Conservation (phyloP, 2,888 invertebrate species). For the Psylliodes chrysocephalus region DNA sequence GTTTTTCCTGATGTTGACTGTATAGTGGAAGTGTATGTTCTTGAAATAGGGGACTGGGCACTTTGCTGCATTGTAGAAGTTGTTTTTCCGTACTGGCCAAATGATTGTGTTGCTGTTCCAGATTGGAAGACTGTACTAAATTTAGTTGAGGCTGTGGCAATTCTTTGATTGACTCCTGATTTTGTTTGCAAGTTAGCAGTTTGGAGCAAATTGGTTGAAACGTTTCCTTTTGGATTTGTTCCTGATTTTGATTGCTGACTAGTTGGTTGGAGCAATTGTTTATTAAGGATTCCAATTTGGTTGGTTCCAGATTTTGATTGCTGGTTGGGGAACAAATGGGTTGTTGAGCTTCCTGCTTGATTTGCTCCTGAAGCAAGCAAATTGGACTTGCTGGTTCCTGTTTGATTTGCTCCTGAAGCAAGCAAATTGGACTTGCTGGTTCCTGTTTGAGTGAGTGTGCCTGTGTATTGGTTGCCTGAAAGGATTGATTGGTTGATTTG, state of each 20-base stretch:
- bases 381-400: not conserved
- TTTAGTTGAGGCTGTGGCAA: not conserved
- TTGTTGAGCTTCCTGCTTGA: not conserved
- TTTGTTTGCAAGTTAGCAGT: not conserved
- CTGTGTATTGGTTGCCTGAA: not conserved
- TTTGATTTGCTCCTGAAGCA: too few species aligned
- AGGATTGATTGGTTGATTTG: not conserved
- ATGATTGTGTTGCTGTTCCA: constrained; percentile 14
- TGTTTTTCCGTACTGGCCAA: constrained; percentile 2
- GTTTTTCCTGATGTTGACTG: constrained; percentile 8
- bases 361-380: not conserved
- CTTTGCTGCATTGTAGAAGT: constrained; percentile 6
- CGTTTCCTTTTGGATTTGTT: not conserved
- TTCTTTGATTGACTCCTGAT: constrained; percentile 9
- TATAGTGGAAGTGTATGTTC: not conserved
- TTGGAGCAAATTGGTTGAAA: not conserved
- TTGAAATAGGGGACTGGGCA: constrained; percentile 4
- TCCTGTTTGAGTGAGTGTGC: constrained; percentile 2
- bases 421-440: constrained; percentile 5
- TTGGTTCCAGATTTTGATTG: not conserved
- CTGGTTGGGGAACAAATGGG: not conserved
- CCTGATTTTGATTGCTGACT: not conserved
- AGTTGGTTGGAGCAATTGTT: not conserved
- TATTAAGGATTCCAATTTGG: not conserved
- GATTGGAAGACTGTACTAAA: not conserved